Base-by-base conservation (phyloP, 2,113 vertebrate genomes). In the Psittacula cyanocephala region DNA sequence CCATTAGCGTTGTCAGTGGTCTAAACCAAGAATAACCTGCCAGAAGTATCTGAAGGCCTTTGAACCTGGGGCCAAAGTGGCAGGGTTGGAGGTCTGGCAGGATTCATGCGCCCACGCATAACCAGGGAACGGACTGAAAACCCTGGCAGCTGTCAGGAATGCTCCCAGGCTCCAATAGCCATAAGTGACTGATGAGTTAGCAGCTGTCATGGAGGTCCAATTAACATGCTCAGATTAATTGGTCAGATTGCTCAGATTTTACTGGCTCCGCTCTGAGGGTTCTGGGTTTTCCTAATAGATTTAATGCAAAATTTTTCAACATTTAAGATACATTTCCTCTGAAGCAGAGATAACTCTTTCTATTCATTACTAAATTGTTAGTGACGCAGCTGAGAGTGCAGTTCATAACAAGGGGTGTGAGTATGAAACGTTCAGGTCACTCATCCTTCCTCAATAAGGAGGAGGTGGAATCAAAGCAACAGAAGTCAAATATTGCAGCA, bases 111-210 rank as follows among this genome's bases (percentile, higher is more conserved):
- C 69, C 55, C 39, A 28, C 24, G 57, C 27, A 15, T 86, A 85
- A 92, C 88, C 50, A 77, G 39, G 47, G 63, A 64, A 27, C 55
- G 53, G 82, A 88, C 77, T 41, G 37, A 71, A 87, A 95, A 57
- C 19, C 35, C 74, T 95, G 96, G 97, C 95, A 94, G 75, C n/a
- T 33, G 19, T 65, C 86, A 95, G 81, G 67, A 93, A 60, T 49
- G 31, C 16, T 88, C 60, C 86, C 65, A 83, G 63, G 43, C 71
- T 97, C 90, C 95, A 95, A 93, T 59, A 89, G 63, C 89, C 23
- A 10, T 82, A 94, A 96, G 94, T 95, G 92, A 95, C 94, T 80
- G 89, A 95, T 88, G 93, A 95, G 63, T 91, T 93, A 97, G 84
- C 87, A 91, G 72, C 63, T 88, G 95, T 81, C 91, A 94, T 88